phyloP scores from a whole-genome alignment of 2,113 vertebrate species.

The Diglossa brunneiventris region DNA sequence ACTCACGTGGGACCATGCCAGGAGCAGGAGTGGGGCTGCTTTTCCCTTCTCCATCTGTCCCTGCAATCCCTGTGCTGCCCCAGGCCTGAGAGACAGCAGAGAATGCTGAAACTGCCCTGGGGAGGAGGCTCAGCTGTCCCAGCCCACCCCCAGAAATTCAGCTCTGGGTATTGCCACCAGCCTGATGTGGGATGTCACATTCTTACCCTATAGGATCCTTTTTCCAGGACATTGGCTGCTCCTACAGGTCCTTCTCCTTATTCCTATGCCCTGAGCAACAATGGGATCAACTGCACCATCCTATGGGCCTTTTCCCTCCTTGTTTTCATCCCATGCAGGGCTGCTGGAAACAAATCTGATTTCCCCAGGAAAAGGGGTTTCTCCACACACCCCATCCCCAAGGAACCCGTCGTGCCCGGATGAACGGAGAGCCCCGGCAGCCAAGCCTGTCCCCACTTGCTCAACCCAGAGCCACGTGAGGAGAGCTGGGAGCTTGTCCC shows the following conservation, averaged over 20 bases:
- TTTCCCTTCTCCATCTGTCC: background rate
- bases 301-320: accelerated
- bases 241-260: accelerated
- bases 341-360: background rate
- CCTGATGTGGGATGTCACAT: background rate
- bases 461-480: background rate
- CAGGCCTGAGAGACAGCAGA: accelerated
- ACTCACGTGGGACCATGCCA: background rate
- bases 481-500: conserved; percentile 14
- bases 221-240: background rate
- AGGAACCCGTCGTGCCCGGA: accelerated
- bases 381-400: accelerated
- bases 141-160: accelerated
- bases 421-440: background rate
- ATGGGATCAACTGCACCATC: accelerated
- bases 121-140: background rate
- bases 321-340: background rate
- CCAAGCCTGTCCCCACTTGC: background rate
- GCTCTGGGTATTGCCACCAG: background rate
- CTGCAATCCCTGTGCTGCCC: background rate
- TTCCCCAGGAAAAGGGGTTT: background rate
- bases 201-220: background rate
- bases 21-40: background rate
- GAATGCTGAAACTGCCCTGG: background rate
- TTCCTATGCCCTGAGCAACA: accelerated